Evolutionary conservation across 2,797 vertebrate species (phyloP), one percentile per base, ranked within the genome.

Genomic region (Rhinella marina): DNA sequence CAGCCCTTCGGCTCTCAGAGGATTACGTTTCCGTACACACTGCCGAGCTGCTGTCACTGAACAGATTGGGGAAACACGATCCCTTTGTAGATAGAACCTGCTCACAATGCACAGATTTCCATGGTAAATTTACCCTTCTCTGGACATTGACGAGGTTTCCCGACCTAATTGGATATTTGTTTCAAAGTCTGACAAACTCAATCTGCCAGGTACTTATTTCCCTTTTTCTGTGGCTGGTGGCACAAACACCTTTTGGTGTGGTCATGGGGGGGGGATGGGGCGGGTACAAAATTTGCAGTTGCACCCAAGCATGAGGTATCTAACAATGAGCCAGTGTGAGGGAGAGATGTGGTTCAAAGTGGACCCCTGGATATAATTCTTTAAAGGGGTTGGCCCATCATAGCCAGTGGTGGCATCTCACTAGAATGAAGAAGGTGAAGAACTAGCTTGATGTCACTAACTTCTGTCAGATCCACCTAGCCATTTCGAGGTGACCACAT

Each of bases 11-110:
- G 70, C 83, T 81, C 48, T 66, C 78, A 85, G 82, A 57, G 78
- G 78, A 82, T 88, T 73, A 81, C 29, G 61, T 81, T 13, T 66
- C 78, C 3, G 87, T 84, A 88, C 84, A 88, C 81, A 84, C n/a
- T 48, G 48, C 19, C 52, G 59, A 84, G 75, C 81, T 57, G 76
- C 72, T 80, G 81, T 77, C 87, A 84, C 19, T 79, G 75, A 80
- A 78, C 54, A 70, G 82, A 88, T 81, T 81, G 83, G 72, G 72
- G 82, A 64, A 79, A 81, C 32, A 70, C 62, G 52, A 84, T 88
- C 76, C 14, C 19, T 6, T 85, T 79, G 32, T 52, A 81, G 75
- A 79, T 79, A 11, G 64, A 78, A 81, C 56, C 82, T 84, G 70
- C 64, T 81, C 73, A 84, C 87, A 68, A 66, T 52, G 70, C 75